Evolutionary conservation across 2,797 vertebrate genomes (phyloP), one percentile per base, ranked within the genome.

Genomic region (Taenioides sp.): DNA sequence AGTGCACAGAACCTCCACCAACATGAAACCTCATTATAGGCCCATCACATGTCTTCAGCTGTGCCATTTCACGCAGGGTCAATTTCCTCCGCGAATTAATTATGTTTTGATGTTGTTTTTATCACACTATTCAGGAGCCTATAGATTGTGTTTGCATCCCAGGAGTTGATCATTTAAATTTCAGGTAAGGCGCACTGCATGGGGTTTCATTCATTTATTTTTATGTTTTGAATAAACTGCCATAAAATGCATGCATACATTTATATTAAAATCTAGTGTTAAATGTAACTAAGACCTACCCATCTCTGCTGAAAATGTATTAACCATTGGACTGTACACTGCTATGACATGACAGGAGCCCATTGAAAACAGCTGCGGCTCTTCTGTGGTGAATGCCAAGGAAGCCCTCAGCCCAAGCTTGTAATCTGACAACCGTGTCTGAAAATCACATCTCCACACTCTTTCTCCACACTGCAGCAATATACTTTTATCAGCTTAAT

Each of bases 361-460:
- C 22, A 25, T 1, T 23, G 22, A 57, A 79, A 69, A 72, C 61
- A 71, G 69, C 72, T 77, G 72, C 58, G n/a, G 76, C 70, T 18
- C 65, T 22, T 55, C 77, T 64, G 69, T 65, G 69, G 67, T 50
- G 73, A 74, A 67, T 71, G 58, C 61, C 17, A 2, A 59, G 64
- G 72, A 63, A 72, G 79, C 82, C 80, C 64, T 49, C 59, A 67
- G 58, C 23, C 78, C 12, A 4, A 43, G 11, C 40, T 71, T 27
- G 69, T 89, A 86, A 90, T 90, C 88, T 80, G 87, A 90, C 89
- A 90, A 77, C 85, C 85, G 84, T 81, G 86, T 84, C 84, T 85
- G 82, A 79, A 88, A 90, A 92, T 92, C 89, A 80, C 87, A 90
- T 92, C 84, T 81, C 81, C 85, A 85, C 34, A 75, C 68, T 73